Evolutionary conservation across 2,888 invertebrate genomes (phyloP), one percentile per base, ranked within the genome.

Genomic region (Anodontia alba): DNA sequence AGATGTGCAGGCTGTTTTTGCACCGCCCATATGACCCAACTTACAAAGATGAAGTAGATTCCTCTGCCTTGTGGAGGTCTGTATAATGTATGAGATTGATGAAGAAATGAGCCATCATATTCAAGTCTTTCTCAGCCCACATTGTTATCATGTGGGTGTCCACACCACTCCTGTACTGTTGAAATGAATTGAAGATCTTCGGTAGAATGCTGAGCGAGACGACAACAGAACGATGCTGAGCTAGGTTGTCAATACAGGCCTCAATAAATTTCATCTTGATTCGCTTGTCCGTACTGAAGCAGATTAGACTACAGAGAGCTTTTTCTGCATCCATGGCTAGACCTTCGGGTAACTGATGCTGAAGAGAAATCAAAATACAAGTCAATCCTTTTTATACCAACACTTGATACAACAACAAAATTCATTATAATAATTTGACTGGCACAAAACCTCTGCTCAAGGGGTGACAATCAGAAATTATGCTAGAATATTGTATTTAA

Each of bases 241-340:
- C 97, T 83, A 98, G 95, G 95, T 98, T 98, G 90, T 98, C 97
- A 67, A 98, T 95, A 91, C 98, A 98, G 12, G 98, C 98, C 94
- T 98, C 98, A 87, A 99, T 98, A 92, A 99, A 99, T 95, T 98
- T 98, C 95, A 98, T 98, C 76, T 98, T 96, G 86, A 98, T 97
- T 83, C 97, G 96, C 88, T 97, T 97, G 94, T 98, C 98, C 72
- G 97, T 97, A 91, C 97, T 98, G 92, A 97, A 98, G 93, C 92
- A 92, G 43, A 99, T 95, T 33, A 98, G 95, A 88, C 97, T 97
- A 90, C 97, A 98, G 0, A 99, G 95, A 1, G 98, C 97, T 91
- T 98, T 98, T 94, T 99, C 98, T 0, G 98, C 98, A 95, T 98
- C 98, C n/a, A 97, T 94, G 0, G 98, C 98, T 73, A 99, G 95